phyloP scores from a whole-genome alignment of 2,888 invertebrate genomes.

The Coelinius sp. region DNA sequence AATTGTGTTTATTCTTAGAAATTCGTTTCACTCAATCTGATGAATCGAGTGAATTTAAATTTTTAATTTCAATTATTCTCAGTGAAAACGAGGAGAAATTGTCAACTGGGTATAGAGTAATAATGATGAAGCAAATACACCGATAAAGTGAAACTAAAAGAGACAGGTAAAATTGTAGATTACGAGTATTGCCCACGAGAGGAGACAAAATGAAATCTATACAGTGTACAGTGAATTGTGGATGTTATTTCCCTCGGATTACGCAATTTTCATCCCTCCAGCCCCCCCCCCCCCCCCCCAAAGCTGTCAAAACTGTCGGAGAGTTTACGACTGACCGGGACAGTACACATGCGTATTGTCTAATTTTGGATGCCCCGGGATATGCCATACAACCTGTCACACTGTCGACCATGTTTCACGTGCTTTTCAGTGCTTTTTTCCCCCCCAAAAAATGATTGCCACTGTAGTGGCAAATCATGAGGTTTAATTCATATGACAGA shows the following conservation, averaged over 20 bases:
- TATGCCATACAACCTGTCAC: slow-evolving; percentile 6
- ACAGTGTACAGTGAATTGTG: neutral
- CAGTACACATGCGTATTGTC: slow-evolving; percentile 21
- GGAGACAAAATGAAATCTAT: neutral
- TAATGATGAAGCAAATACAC: neutral
- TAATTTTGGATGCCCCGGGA: slow-evolving; percentile 17
- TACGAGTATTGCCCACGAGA: neutral
- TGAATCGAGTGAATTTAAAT: neutral
- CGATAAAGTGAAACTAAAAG: neutral
- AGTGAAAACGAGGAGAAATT: neutral
- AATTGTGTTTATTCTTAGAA: neutral
- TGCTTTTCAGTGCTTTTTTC: neutral
- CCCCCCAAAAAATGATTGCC: neutral
- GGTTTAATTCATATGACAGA: slow-evolving; percentile 12
- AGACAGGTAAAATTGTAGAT: neutral
- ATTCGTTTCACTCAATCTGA: neutral
- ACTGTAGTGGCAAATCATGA: slow-evolving; percentile 10
- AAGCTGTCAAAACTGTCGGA: slow-evolving; percentile 21
- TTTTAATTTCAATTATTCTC: neutral
- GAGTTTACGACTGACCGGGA: slow-evolving; percentile 23
- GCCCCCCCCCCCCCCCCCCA: neutral
- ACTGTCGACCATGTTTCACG: slow-evolving; percentile 2
- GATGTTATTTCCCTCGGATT: slow-evolving; percentile 1
- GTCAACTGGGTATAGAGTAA: neutral
- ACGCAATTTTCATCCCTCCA: slow-evolving; percentile 10